Base-by-base conservation (phyloP, 2,888 invertebrate species). In the Andrena bicolor region DNA sequence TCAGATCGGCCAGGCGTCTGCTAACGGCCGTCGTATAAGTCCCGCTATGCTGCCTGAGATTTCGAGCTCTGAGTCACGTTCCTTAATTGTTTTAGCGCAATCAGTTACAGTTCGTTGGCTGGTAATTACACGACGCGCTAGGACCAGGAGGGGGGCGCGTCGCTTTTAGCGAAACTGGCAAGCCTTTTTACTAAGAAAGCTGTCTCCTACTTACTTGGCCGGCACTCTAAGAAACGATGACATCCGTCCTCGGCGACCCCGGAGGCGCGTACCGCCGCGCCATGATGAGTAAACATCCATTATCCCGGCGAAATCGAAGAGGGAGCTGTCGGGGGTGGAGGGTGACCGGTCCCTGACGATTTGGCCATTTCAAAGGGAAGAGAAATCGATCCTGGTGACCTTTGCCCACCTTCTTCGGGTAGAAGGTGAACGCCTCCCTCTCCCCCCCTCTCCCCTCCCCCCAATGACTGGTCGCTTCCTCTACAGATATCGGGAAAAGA, bases 261-360 rank as follows among this genome's bases (percentile, higher is more conserved):
- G 20, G 35, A 30, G 63, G 32, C 60, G 69, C 74, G 23, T 75
- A 65, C 65, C 41, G 41, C 53, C 20, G 16, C 53, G 76, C 76
- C 84, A 32, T 76, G 80, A 84, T 76, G 81, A 83, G 85, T 87
- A 88, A 86, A 88, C 88, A 84, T 82, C 88, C 82, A 86, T 88
- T 88, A 83, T 82, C 70, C 73, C 48, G 65, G 56, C 4, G 77
- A 60, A 75, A 84, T 80, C 53, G 61, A 74, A 74, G 66, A 49
- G 41, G 30, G 26, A 69, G 53, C 23, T 35, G 41, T 61, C 63
- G 41, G 32, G 58, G 60, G 51, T 35, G 10, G 23, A 56, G 56
- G 65, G 20, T 20, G n/a, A 28, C 30, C 53, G 76, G 51, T 41
- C 76, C 76, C 75, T 30, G 66, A 84, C 81, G 82, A 80, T 86